Evolutionary conservation across 2,113 vertebrate genomes (phyloP).

Genomic region (Aegotheles bennettii): DNA sequence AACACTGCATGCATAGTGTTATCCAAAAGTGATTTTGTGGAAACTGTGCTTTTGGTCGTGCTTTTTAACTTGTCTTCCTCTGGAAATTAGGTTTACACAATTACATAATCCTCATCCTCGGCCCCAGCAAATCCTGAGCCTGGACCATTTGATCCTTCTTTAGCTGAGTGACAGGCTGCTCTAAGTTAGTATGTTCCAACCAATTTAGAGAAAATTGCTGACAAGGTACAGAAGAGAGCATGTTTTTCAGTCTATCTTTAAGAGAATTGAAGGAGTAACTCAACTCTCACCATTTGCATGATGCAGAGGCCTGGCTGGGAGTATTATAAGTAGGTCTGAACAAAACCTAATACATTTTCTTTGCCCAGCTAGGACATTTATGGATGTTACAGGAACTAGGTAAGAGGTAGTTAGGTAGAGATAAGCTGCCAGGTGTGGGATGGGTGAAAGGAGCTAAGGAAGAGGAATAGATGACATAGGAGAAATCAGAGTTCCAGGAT

Average conservation of each 20-base stretch:
- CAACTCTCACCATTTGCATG: background rate
- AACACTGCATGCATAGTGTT: background rate
- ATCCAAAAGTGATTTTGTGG: background rate
- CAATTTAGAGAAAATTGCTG: slow-evolving; percentile 14
- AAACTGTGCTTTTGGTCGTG: background rate
- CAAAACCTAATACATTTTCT: background rate
- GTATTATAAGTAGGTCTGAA: background rate
- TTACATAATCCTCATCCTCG: background rate
- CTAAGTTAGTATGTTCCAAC: background rate
- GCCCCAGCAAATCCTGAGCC: slow-evolving; percentile 7
- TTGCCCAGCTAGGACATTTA: background rate
- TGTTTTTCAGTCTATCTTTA: background rate
- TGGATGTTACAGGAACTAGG: background rate
- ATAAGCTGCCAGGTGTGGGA: background rate
- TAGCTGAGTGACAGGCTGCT: background rate
- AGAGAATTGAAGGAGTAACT: background rate
- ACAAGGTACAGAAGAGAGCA: background rate
- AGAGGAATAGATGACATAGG: background rate
- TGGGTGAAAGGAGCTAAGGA: background rate
- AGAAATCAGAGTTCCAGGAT: background rate
- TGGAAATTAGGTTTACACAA: slow-evolving; percentile 12
- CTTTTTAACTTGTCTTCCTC: background rate
- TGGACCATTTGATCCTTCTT: background rate
- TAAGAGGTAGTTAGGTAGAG: no score
- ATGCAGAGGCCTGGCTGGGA: background rate